Percentiles rank a stretch among this genome's conserved stretches.
Conservation (phyloP, 2,888 invertebrate species). For the Heliothis peltigera region DNA sequence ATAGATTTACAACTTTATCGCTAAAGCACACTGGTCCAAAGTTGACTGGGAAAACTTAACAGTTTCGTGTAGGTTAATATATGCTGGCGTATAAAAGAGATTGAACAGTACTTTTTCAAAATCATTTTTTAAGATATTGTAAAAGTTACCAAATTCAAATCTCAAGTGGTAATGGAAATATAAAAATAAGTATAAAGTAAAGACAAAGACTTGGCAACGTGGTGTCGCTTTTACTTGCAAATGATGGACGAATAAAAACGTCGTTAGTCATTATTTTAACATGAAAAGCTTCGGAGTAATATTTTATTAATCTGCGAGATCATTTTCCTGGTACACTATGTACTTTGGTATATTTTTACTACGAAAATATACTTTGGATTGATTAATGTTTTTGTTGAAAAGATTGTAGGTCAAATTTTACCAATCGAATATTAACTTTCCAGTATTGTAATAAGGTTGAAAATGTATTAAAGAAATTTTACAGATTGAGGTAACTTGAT, state of each 20-base stretch:
- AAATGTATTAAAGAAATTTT: too few relatives aligned
- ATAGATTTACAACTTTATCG: too few relatives aligned
- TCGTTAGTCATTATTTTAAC: constrained; percentile 8
- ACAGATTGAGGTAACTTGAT: too few relatives aligned
- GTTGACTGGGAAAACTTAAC: too few relatives aligned
- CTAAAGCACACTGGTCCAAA: too few relatives aligned
- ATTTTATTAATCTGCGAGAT: constrained; percentile 7
- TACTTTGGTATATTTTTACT: not conserved
- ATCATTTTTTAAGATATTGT: not conserved
- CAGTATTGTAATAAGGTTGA: too few relatives aligned
- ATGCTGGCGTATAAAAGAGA: too few relatives aligned
- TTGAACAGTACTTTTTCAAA: not conserved
- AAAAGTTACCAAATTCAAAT: not conserved
- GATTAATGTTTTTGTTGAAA: too few relatives aligned
- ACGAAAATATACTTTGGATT: not conserved
- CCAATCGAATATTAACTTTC: too few relatives aligned
- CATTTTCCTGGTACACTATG: not conserved
- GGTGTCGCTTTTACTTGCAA: not conserved
- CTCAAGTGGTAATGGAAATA: not conserved
- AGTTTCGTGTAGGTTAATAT: too few relatives aligned
- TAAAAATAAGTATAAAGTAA: not conserved
- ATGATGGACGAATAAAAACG: constrained; percentile 4
- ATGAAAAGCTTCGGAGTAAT: not conserved
- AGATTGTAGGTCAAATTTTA: too few relatives aligned
- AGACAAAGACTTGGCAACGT: constrained; percentile 1